Evolutionary conservation across 2,797 vertebrate genomes (phyloP).

Genomic region (Muscicapa comitata): DNA sequence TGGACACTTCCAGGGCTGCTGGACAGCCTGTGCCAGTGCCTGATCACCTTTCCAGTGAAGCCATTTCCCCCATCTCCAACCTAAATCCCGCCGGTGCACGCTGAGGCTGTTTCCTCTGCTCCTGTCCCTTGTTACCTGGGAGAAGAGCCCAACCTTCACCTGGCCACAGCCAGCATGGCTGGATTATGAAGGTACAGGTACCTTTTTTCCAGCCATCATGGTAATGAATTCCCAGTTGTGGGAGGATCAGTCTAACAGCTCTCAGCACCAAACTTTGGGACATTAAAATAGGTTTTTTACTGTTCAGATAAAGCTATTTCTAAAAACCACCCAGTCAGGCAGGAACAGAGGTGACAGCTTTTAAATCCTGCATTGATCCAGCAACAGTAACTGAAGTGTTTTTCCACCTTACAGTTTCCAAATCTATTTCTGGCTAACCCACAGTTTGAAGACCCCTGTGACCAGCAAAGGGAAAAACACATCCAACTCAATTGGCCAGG

Average conservation of each 20-base stretch:
- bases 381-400: constrained; percentile 11
- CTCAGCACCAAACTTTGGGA: neutral
- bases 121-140: neutral
- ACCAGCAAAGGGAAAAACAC: constrained; percentile 1
- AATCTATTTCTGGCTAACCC: constrained; percentile 46
- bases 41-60: neutral
- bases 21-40: neutral
- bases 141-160: neutral
- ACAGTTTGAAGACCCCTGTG: constrained; percentile 1
- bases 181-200: accelerated
- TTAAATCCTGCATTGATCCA: constrained; percentile 14
- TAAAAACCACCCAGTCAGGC: neutral
- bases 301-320: neutral
- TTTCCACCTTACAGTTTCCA: constrained; percentile 15
- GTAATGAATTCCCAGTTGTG: neutral
- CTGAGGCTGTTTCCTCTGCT: neutral
- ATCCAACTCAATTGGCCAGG: constrained; percentile 5
- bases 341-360: neutral
- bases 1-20: neutral
- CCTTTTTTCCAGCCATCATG: neutral
- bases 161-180: neutral
- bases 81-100: neutral
- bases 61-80: neutral
- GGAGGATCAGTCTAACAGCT: neutral
- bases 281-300: neutral